phyloP scores from a whole-genome alignment of 1,140 invertebrate species.

The Heliconius eleuchia region DNA sequence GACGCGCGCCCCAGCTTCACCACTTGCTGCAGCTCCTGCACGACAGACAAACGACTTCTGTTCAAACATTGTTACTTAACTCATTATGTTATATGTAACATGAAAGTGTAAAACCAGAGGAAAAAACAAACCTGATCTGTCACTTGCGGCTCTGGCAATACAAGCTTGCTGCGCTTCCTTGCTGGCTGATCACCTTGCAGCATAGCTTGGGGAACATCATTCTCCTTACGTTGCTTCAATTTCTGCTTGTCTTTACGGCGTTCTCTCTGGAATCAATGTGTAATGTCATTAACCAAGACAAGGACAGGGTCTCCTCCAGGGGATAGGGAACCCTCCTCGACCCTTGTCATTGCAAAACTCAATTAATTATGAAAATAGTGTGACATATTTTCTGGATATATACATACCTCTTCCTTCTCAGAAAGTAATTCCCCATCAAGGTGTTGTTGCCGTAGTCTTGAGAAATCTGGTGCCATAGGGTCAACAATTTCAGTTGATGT shows the following conservation, averaged over 20 bases:
- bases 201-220: conserved; percentile 96
- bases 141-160: conserved; percentile 98
- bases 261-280: neutral
- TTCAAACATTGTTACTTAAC: too few relatives aligned
- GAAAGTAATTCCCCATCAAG: conserved; percentile 94
- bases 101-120: too few relatives aligned
- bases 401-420: conserved; percentile 92
- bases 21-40: conserved; percentile 91
- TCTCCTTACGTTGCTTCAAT: conserved; percentile 96
- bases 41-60: neutral
- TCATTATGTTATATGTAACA: too few relatives aligned
- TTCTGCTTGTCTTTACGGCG: conserved; percentile 86
- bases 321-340: too few relatives aligned
- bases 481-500: conserved; percentile 94
- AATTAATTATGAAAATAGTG: too few relatives aligned
- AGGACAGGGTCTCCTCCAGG: too few relatives aligned
- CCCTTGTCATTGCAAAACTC: too few relatives aligned
- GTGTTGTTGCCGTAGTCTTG: conserved; percentile 94
- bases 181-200: conserved; percentile 94
- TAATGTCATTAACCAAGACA: neutral
- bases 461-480: conserved; percentile 94
- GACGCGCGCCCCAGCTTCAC: conserved; percentile 98
- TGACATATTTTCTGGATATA: neutral
- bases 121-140: conserved; percentile 87
- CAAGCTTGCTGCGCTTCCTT: conserved; percentile 97